phyloP scores from a whole-genome alignment of 2,797 vertebrate genomes.

The Zenarchopterus dispar region DNA sequence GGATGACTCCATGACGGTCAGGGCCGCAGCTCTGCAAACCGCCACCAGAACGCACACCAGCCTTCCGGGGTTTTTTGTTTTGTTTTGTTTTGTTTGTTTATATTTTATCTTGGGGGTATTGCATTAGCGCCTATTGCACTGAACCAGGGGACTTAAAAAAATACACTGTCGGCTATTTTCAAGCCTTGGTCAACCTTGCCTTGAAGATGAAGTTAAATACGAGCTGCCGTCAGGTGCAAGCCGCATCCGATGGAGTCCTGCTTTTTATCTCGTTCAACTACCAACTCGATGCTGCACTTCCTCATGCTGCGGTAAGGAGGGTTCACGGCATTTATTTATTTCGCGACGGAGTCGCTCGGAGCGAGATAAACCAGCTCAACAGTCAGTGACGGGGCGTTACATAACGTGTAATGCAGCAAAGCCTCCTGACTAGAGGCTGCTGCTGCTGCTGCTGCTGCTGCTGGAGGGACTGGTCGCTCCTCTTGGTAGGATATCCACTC shows the following conservation, averaged over 20 bases:
- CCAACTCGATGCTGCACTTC: constrained; percentile 81
- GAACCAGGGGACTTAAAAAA: constrained; percentile 24
- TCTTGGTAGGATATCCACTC: constrained; percentile 57
- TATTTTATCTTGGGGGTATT: background rate
- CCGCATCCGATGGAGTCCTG: constrained; percentile 79
- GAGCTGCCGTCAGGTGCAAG: constrained; percentile 73
- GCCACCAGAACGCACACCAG: constrained; percentile 30
- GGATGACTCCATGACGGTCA: constrained; percentile 65
- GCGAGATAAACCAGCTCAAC: constrained; percentile 66
- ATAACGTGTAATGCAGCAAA: constrained; percentile 80
- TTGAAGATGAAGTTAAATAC: constrained; percentile 80
- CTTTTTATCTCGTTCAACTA: constrained; percentile 65
- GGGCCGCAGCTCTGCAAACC: constrained; percentile 65
- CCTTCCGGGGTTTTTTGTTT: background rate
- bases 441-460: constrained; percentile 49
- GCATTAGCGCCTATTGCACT: constrained; percentile 15
- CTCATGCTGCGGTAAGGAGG: constrained; percentile 81
- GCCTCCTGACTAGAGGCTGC: constrained; percentile 66
- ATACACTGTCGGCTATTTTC: constrained; percentile 29
- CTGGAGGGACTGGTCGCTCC: constrained; percentile 60
- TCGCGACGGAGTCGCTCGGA: constrained; percentile 15
- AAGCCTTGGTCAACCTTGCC: constrained; percentile 38
- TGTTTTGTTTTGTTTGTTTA: no score
- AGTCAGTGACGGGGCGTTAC: constrained; percentile 75
- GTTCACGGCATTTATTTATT: background rate